Conservation (phyloP, 2,797 vertebrate genomes). For the Danio aesculapii region DNA sequence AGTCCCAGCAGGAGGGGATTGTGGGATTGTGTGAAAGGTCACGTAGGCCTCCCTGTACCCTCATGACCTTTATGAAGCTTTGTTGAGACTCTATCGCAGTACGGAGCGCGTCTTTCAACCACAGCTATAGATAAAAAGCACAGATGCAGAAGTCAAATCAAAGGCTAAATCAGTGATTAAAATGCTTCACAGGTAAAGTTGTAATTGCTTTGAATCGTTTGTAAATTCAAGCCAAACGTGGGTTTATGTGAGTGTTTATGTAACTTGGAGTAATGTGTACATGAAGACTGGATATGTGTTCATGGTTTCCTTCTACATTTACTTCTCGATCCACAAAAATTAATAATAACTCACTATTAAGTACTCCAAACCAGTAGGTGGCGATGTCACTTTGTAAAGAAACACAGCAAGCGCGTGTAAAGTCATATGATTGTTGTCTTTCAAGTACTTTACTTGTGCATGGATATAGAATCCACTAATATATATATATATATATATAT, state of each 20-base stretch:
- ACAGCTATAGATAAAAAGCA: constrained; percentile 8
- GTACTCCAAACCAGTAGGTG: too few species aligned
- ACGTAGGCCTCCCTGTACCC: constrained; percentile 72
- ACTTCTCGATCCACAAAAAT: too few species aligned
- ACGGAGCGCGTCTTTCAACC: constrained; percentile 18
- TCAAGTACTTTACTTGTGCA: too few species aligned
- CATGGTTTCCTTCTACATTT: too few species aligned
- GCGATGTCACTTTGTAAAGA: too few species aligned
- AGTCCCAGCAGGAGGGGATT: constrained; percentile 62
- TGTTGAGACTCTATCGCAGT: constrained; percentile 53
- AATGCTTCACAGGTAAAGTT: constrained; percentile 50
- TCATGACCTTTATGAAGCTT: constrained; percentile 72
- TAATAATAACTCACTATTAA: too few species aligned
- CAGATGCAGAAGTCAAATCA: constrained; percentile 45
- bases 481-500: too few species aligned
- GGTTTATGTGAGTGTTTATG: neutral
- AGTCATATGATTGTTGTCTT: too few species aligned
- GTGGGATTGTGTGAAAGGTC: constrained; percentile 71
- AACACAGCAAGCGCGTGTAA: too few species aligned
- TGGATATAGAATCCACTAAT: too few species aligned
- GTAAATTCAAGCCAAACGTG: constrained; percentile 30
- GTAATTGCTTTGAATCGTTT: constrained; percentile 48
- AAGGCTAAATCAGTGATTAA: constrained; percentile 54
- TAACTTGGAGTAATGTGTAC: too few species aligned
- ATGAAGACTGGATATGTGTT: too few species aligned